Conservation (phyloP, 1,140 invertebrate genomes). For the Zelostemma sp. region DNA sequence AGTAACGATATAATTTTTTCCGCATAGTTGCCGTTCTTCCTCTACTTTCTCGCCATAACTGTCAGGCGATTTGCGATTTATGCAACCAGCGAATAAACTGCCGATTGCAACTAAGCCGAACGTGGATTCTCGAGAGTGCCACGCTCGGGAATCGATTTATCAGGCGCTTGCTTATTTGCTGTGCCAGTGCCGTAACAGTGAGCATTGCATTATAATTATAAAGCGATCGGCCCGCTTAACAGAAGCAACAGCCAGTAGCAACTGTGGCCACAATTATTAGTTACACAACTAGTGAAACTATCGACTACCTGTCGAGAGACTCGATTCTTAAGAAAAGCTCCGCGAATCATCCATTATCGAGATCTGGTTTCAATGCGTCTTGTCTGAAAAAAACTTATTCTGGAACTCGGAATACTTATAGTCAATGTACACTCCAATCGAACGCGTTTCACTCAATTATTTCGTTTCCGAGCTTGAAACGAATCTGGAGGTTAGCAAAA, state of each 20-base stretch:
- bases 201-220: conserved; percentile 44
- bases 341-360: conserved; percentile 21
- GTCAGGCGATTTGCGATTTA: conserved; percentile 46
- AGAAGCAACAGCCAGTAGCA: conserved; percentile 33
- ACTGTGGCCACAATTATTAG: conserved; percentile 38
- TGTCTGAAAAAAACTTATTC: background rate
- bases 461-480: no score
- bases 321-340: conserved; percentile 24
- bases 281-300: conserved; percentile 48
- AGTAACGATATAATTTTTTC: conserved; percentile 42
- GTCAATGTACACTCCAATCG: no score
- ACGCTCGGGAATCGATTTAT: conserved; percentile 42
- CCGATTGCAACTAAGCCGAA: conserved; percentile 40
- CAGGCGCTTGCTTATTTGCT: conserved; percentile 33
- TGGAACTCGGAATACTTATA: no score
- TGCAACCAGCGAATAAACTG: conserved; percentile 42
- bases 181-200: conserved; percentile 38
- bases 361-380: background rate
- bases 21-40: conserved; percentile 48
- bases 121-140: conserved; percentile 31
- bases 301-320: conserved; percentile 26
- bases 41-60: conserved; percentile 49
- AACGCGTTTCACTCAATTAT: no score
- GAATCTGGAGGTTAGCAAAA: no score
- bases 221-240: conserved; percentile 38